Percentiles rank a stretch among this genome's conserved stretches.
Evolutionary conservation across 2,888 invertebrate genomes (phyloP).

Genomic region (Scaptomyza caliginosa): DNA sequence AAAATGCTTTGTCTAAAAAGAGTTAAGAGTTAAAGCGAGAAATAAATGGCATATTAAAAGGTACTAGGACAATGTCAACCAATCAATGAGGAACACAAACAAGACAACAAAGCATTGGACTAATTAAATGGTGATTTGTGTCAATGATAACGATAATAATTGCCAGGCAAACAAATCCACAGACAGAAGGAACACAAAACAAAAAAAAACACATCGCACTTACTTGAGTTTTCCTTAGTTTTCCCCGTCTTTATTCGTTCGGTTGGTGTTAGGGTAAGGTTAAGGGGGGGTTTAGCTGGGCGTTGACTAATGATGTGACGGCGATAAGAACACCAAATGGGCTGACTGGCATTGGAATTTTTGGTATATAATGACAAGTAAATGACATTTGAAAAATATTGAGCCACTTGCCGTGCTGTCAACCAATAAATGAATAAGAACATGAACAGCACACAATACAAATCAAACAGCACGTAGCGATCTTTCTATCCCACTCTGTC

Average conservation of each 20-base stretch:
- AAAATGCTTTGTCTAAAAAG: no score
- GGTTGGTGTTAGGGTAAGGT: background rate
- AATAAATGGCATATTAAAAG: background rate
- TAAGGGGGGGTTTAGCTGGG: background rate
- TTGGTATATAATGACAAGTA: slow-evolving; percentile 61
- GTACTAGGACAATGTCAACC: slow-evolving; percentile 64
- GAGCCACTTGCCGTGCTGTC: slow-evolving; percentile 64
- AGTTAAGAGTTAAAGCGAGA: background rate
- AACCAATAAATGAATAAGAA: slow-evolving; percentile 61
- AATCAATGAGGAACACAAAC: slow-evolving; percentile 71
- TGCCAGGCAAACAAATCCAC: slow-evolving; percentile 70
- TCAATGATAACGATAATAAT: slow-evolving; percentile 81
- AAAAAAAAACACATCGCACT: slow-evolving; percentile 28
- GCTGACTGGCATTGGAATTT: slow-evolving; percentile 41
- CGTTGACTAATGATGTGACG: slow-evolving; percentile 68
- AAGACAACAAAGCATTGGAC: slow-evolving; percentile 65
- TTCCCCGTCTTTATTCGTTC: slow-evolving; percentile 2
- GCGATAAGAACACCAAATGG: slow-evolving; percentile 61
- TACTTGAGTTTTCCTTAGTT: slow-evolving; percentile 27
- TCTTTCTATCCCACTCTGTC: background rate
- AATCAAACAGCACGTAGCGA: slow-evolving; percentile 56
- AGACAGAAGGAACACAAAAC: slow-evolving; percentile 24
- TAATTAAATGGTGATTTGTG: slow-evolving; percentile 81
- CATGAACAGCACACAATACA: slow-evolving; percentile 9
- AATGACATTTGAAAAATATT: slow-evolving; percentile 73